Conservation (phyloP, 2,797 vertebrate species). For the Prionace glauca region DNA sequence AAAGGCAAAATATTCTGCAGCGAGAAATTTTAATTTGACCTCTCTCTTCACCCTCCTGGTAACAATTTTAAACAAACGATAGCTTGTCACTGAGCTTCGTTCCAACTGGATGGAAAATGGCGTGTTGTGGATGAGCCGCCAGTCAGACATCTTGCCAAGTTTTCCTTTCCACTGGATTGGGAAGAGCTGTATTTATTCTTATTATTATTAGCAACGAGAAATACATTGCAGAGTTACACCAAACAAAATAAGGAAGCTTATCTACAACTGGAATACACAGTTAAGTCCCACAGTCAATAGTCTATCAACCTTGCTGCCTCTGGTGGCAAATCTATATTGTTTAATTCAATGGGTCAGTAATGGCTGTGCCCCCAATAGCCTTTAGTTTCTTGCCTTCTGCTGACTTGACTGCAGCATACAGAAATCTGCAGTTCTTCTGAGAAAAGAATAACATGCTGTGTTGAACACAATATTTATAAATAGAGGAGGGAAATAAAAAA, state of each 20-base stretch:
- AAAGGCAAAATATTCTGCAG: background rate
- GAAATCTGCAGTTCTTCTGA: background rate
- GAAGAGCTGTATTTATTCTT: background rate
- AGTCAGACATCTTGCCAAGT: background rate
- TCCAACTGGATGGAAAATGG: background rate
- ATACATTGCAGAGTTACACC: background rate
- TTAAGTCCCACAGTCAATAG: background rate
- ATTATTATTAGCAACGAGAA: background rate
- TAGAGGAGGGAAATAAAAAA: background rate
- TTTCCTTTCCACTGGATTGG: background rate
- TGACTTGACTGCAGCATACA: background rate
- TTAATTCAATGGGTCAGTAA: background rate
- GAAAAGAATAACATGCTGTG: background rate
- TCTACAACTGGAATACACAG: background rate
- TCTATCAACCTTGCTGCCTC: background rate
- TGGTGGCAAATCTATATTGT: background rate
- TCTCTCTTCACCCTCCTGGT: background rate
- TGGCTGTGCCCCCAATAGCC: background rate
- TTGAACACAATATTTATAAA: background rate
- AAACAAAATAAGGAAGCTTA: background rate
- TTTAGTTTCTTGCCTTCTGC: background rate
- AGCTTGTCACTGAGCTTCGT: background rate
- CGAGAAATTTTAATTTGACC: background rate
- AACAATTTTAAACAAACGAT: background rate
- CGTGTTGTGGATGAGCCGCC: background rate